Evolutionary conservation across 2,797 vertebrate genomes (phyloP).

Genomic region (Anguilla marmorata): DNA sequence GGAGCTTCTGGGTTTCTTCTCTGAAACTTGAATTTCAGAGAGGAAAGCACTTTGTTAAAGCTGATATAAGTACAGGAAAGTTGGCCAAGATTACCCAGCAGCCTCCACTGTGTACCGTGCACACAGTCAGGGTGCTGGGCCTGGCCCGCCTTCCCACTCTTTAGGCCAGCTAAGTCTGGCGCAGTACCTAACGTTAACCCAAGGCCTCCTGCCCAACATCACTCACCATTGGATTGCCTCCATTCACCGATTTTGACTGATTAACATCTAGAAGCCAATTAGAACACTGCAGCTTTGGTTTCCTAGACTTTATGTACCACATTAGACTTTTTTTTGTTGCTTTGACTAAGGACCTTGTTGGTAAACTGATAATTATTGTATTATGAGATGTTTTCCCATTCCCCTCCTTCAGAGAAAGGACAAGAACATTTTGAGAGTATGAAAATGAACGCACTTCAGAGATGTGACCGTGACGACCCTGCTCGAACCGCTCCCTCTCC

Average conservation of each 20-base stretch:
- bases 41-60: neutral
- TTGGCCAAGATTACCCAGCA: neutral
- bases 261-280: neutral
- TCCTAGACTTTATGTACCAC: neutral
- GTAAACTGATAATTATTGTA: neutral
- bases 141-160: neutral
- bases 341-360: neutral
- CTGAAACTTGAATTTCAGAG: neutral
- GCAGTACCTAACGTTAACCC: neutral
- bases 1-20: neutral
- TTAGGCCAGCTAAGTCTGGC: neutral
- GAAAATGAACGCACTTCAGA: neutral
- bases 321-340: neutral
- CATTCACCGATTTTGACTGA: constrained; percentile 7
- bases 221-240: neutral
- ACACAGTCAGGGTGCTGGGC: neutral
- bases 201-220: neutral
- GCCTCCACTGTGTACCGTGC: neutral
- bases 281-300: neutral
- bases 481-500: neutral
- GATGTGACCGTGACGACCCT: neutral
- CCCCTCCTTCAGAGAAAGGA: neutral
- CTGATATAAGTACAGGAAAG: neutral
- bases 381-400: neutral
- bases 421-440: neutral